Base-by-base conservation (phyloP, 2,113 vertebrate species). In the Montifringilla adamsi region DNA sequence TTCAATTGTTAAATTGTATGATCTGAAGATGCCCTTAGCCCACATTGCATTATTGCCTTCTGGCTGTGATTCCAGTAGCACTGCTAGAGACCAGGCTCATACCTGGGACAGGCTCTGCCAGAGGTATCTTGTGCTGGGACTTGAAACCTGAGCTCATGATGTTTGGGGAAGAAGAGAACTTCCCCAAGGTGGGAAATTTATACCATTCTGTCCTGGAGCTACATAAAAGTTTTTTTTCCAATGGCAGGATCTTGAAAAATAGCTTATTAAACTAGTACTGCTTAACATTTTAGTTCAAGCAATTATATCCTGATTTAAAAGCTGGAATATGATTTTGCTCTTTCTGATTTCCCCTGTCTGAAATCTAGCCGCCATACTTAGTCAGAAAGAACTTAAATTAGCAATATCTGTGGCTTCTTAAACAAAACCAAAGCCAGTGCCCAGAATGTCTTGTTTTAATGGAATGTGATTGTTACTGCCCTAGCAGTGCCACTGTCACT, bases 21-120 rank as follows among this genome's bases (percentile, higher is more conserved):
- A 70, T 49, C 49, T 77, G 84, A 62, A 46, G 26, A 4, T 13
- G 18, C 21, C 50, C 85, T 73, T 63, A 70, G 46, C 60, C 80
- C 44, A 60, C 6, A 53, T 69, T 72, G 60, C 6, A 0, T 50
- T n/a, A 27, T 37, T 83, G 53, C 46, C 49, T 68, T 68, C 39
- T 64, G 35, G 53, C 53, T 63, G 0, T 39, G 44, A 41, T 86
- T 86, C 49, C 53, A 18, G 19, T 35, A 68, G 41, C 22, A 4
- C 63, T 76, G 62, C 52, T 52, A 26, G 67, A 52, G n/a, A 27
- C 44, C 0, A 0, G 56, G 27, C 53, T 76, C 0, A 0, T 50
- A 58, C 33, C n/a, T 33, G 19, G 33, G 47, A 20, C 37, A 52
- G 8, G 63, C 80, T 24, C 10, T 89, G 56, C 39, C 1, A 2